Conservation (phyloP, 37 sponge, comb jelly and placozoan genomes). For the Spongia lamella region DNA sequence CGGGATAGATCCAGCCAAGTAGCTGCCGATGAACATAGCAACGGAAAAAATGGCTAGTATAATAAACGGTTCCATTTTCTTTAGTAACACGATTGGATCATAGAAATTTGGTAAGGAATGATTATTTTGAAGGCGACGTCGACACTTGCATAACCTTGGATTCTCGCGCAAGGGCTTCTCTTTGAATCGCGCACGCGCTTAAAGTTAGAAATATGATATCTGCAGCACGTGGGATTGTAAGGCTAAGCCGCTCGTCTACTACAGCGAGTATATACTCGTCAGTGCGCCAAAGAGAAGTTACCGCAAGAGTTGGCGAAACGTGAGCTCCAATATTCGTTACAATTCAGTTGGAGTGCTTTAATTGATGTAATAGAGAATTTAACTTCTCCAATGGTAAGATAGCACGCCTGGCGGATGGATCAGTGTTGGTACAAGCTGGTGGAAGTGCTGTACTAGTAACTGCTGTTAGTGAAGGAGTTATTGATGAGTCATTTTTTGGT, state of each 20-base stretch:
- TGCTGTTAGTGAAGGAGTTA: constrained; percentile 50
- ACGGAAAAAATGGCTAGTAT: constrained; percentile 68
- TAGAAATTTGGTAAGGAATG: neutral
- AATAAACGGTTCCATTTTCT: constrained; percentile 78
- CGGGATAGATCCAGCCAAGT: constrained; percentile 87
- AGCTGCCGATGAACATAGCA: constrained; percentile 93
- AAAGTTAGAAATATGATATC: too few relatives aligned
- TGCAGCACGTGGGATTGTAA: too few relatives aligned
- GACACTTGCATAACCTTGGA: too few relatives aligned
- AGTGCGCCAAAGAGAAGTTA: too few relatives aligned
- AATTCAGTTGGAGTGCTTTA: too few relatives aligned
- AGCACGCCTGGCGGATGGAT: constrained; percentile 70
- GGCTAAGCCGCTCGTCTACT: too few relatives aligned
- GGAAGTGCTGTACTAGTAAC: constrained; percentile 54
- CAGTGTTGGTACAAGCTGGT: constrained; percentile 55
- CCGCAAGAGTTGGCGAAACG: too few relatives aligned
- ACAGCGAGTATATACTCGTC: too few relatives aligned
- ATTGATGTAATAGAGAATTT: constrained; percentile 22
- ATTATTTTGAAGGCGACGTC: neutral
- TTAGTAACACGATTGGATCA: neutral
- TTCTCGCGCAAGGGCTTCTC: too few relatives aligned
- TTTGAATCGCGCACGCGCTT: too few relatives aligned
- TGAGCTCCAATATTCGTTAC: too few relatives aligned
- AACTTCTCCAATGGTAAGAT: constrained; percentile 58
- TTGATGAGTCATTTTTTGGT: neutral